Base-by-base conservation (phyloP, 2,888 invertebrate genomes). In the Cyclophora albipunctata region DNA sequence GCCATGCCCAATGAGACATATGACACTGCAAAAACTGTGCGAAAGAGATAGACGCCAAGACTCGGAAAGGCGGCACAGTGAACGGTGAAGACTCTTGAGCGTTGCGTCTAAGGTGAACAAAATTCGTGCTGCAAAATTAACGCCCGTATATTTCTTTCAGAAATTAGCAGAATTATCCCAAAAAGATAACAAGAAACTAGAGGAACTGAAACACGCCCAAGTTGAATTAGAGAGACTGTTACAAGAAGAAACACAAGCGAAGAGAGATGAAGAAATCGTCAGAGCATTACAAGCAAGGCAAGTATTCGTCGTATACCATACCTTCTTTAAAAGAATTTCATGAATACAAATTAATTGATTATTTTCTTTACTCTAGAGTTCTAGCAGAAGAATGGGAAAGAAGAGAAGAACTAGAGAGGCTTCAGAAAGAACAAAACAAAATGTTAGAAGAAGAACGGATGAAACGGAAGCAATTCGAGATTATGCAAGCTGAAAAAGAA, bases 301-400 rank as follows among this genome's bases (percentile, higher is more conserved):
- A 58, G 52, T 5, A 37, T 37, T 5, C 4, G 5, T 37, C 40
- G 34, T 52, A 43, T 7, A 20, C 20, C 20, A 20, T 49, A n/a
- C 6, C 3, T 20, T 20, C 20, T 20, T 20, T 44, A 3, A 37
- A 4, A 40, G 48, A 47, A 44, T 37, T 41, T 49, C n/a, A 45
- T 34, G 7, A 42, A 42, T n/a, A n/a, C 3, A 41, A 41, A 41
- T 3, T 20, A 20, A 20, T 20, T 20, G 20, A 20, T 20, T 20
- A 20, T 20, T 20, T 20, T 20, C 20, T 20, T 1, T 20, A 20
- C 20, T 20, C 42, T 60, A 90, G 91, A 61, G 93, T 95, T 46
- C 80, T 95, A 59, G 91, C 93, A 47, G 95, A 96, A 81, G 96
- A 96, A 85, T 95, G 95, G 94, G 94, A 95, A 64, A 93, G 92